Conservation (phyloP, 2,113 vertebrate genomes). For the Cairina moschata region DNA sequence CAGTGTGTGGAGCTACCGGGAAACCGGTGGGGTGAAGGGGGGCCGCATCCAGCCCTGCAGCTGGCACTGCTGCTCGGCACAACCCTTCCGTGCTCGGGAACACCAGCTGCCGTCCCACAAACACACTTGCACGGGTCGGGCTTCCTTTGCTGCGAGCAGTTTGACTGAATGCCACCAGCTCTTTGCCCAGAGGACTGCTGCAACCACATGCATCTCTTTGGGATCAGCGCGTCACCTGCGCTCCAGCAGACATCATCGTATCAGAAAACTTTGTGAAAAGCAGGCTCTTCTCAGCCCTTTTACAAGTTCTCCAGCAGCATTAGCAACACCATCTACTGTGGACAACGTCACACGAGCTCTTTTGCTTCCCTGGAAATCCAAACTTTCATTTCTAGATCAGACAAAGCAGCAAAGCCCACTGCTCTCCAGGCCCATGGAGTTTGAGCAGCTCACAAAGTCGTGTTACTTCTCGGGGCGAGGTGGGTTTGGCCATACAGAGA, state of each 20-base stretch:
- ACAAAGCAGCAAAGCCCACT: not conserved
- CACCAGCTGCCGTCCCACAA: not conserved
- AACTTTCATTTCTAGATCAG: not conserved
- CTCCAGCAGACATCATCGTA: accelerated
- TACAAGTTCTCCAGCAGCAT: not conserved
- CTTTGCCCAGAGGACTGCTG: not conserved
- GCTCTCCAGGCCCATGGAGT: not conserved
- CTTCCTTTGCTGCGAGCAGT: not conserved
- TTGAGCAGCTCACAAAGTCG: not conserved
- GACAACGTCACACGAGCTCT: accelerated
- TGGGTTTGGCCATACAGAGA: not conserved
- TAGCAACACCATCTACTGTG: not conserved
- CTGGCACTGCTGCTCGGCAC: not conserved
- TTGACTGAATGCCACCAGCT: not conserved
- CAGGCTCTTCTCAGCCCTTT: not conserved
- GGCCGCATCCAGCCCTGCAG: not conserved
- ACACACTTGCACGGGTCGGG: accelerated
- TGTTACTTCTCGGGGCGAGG: slow-evolving; percentile 35
- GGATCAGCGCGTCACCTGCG: not conserved
- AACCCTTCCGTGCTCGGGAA: not conserved
- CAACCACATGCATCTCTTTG: not conserved
- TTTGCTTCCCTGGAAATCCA: not conserved
- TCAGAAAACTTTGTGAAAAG: not conserved
- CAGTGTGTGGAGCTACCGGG: not conserved
- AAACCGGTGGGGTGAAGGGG: accelerated